Evolutionary conservation across 2,797 vertebrate genomes (phyloP).

Genomic region (Tragopan temminckii): DNA sequence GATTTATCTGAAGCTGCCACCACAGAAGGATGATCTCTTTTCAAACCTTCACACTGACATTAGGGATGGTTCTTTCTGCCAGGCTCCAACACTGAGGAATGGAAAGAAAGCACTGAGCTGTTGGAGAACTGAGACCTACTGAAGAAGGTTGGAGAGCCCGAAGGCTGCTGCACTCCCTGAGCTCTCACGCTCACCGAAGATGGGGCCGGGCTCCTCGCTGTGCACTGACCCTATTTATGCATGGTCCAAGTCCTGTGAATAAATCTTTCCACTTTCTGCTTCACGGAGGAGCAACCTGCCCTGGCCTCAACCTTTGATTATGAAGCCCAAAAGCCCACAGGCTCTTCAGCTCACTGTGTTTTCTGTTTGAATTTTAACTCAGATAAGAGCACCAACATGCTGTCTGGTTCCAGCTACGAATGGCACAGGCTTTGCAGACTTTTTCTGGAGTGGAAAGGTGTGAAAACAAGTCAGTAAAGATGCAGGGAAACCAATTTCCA

Average conservation of each 20-base stretch:
- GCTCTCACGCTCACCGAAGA: not conserved
- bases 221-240: not conserved
- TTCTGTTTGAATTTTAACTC: not conserved
- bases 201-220: not conserved
- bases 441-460: not conserved
- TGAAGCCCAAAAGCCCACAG: not conserved
- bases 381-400: not conserved
- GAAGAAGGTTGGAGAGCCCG: not conserved
- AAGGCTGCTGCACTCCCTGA: not conserved
- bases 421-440: not conserved
- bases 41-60: not conserved
- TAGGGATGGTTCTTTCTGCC: not conserved
- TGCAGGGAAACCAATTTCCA: not conserved
- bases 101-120: accelerated
- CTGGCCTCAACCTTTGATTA: not conserved
- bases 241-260: not conserved
- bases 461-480: not conserved
- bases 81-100: not conserved
- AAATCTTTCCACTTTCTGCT: not conserved
- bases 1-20: not conserved
- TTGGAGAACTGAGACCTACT: not conserved
- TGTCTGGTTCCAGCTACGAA: not conserved
- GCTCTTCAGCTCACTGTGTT: not conserved
- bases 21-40: not conserved
- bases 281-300: not conserved